Base-by-base conservation (phyloP, 2,113 vertebrate genomes). In the Odocoileus virginianus region DNA sequence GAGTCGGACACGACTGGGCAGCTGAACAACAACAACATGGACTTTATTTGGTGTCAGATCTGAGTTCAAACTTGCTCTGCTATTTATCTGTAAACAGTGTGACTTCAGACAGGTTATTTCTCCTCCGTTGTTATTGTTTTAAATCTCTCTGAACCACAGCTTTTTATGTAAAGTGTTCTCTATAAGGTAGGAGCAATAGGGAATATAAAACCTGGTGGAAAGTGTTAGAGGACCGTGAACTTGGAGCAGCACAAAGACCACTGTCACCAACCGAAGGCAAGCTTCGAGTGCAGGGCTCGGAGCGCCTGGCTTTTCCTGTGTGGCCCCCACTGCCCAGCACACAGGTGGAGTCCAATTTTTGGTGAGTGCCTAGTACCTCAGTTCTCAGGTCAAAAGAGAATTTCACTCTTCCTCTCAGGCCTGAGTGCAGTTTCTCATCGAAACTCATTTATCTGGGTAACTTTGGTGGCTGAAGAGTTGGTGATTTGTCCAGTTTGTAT, bases 311-410 rank as follows among this genome's bases (percentile, higher is more conserved):
- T 40, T 28, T 71, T 6, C 3, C 16, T 1, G 13, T 1, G n/a
- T 1, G 2, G 43, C 12, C 9, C 2, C 3, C 21, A 2, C 21
- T 1, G 6, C 36, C 36, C 6, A 12, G 55, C 11, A 13, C 74
- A 6, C 17, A 12, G n/a, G 2, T 2, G 25, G 2, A 16, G 23
- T 27, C 45, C 21, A 28, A 1, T 14, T 43, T 23, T 36, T 21
- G 40, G 30, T 57, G 47, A 47, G 23, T 3, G 1, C 40, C 15
- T 13, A 0, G 33, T 3, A 4, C 23, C 28, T 61, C 8, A 0
- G 9, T 28, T 30, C 47, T 19, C 14, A 27, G 40, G 10, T 21
- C 1, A 11, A n/a, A 25, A 54, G 74, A 40, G 17, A 83, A 23
- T 17, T 27, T 19, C 3, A 0, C 7, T 28, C n/a, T 28, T 54